A percentile compares a stretch with the other conserved stretches of the same genome.
Evolutionary conservation across 2,888 invertebrate species (phyloP).

Genomic region (Drosophila birchii): DNA sequence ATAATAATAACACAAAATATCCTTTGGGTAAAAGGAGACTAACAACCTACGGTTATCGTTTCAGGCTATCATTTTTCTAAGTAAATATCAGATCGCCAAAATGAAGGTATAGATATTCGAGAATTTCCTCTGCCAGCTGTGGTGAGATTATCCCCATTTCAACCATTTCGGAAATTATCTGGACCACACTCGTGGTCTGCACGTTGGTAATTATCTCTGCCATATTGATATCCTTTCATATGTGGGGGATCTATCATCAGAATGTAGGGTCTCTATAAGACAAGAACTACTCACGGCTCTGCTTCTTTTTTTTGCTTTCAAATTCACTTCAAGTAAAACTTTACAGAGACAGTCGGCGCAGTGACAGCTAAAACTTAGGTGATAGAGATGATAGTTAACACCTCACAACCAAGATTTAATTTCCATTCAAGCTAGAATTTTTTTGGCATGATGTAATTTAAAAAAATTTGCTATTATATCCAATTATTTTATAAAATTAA

Average conservation of each 20-base stretch:
- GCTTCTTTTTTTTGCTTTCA: not conserved
- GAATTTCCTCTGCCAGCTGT: accelerated
- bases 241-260: not conserved
- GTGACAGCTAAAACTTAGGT: not conserved
- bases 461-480: too few species aligned
- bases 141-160: accelerated
- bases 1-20: not conserved
- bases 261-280: too few species aligned
- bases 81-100: not conserved
- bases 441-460: too few species aligned
- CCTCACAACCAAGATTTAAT: not conserved
- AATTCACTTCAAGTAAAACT: too few species aligned
- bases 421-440: too few species aligned
- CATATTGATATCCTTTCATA: not conserved
- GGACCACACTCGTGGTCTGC: accelerated
- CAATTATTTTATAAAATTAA: too few species aligned
- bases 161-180: not conserved
- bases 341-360: too few species aligned
- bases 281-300: not conserved
- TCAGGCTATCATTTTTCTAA: not conserved
- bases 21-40: not conserved
- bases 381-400: not conserved
- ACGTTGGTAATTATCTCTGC: not conserved
- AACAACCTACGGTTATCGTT: not conserved
- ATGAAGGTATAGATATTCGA: not conserved